Evolutionary conservation across 1,140 invertebrate species (phyloP).

Genomic region (Zaprionus camerounensis): DNA sequence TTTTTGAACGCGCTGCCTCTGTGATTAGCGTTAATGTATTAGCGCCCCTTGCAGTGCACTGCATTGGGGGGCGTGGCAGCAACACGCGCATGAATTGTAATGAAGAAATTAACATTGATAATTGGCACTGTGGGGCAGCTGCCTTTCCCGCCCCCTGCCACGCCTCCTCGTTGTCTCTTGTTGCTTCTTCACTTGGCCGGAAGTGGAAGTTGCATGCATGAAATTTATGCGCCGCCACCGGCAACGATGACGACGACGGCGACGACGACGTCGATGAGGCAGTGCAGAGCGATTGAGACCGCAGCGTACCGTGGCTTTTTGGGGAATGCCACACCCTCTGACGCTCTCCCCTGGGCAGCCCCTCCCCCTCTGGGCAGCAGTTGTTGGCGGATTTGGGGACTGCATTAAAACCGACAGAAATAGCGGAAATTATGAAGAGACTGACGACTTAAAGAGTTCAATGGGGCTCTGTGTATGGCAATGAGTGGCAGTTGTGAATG

Average conservation of each 20-base stretch:
- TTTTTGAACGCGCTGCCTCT: constrained; percentile 40
- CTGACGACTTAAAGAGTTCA: background rate
- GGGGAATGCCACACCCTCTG: background rate
- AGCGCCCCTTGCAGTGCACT: constrained; percentile 10
- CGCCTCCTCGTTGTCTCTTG: background rate
- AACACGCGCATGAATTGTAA: constrained; percentile 62
- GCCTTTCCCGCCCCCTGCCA: background rate
- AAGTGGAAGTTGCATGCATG: constrained; percentile 44
- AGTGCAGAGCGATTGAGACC: constrained; percentile 4
- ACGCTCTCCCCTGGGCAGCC: background rate
- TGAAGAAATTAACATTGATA: constrained; percentile 82
- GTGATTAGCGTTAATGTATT: constrained; percentile 55
- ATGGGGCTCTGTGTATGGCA: background rate
- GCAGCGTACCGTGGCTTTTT: background rate
- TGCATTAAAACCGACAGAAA: background rate
- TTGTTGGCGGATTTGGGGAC: background rate
- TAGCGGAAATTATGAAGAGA: background rate
- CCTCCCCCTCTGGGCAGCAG: background rate
- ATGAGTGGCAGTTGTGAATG: background rate
- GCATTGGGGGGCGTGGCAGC: constrained; percentile 17
- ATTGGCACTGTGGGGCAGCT: constrained; percentile 41
- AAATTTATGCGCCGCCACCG: constrained; percentile 30
- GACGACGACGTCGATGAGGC: background rate
- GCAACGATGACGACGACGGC: background rate
- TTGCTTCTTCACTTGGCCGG: constrained; percentile 10